Base-by-base conservation (phyloP, 2,797 vertebrate genomes). In the Chrysolophus pictus region DNA sequence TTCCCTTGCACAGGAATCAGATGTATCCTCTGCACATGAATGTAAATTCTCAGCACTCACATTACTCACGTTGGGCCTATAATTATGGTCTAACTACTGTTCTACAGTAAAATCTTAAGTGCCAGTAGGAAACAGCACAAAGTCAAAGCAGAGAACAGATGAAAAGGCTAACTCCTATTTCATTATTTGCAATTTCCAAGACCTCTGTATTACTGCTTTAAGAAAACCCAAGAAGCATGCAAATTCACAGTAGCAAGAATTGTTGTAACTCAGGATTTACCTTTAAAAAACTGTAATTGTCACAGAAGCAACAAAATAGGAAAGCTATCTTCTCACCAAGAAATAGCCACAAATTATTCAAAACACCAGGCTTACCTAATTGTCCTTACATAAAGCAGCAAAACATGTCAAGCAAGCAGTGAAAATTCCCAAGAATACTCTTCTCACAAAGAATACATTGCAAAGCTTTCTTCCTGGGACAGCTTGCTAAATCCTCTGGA, bases 361-460 rank as follows among this genome's bases (percentile, higher is more conserved):
- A 55, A 96, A 81, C 26, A 39, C 2, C 1, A 47, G 78, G 96
- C 96, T 97, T 95, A 97, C 96, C 92, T 46, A 21, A 73, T 44
- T 62, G 15, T 62, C 17, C 69, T 91, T 85, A 68, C 28, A 49
- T 35, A 93, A 82, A 76, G 51, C 46, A 37, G 82, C 67, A 85
- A 89, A 95, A 73, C 70, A 63, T 83, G 70, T 86, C 85, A 88
- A 94, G 85, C 29, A 59, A 84, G 70, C 56, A 70, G 41, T 7
- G 18, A 68, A 62, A 85, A 55, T 91, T 93, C 88, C 90, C 81
- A 41, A 59, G 77, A 84, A 62, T 51, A 4, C n/a, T 93, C 78
- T 13, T 29, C 46, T 73, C 74, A 75, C 79, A 49, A 74, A 75
- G 15, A 93, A 88, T 47, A 21, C 10, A 53, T 49, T 59, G 69